Base-by-base conservation (phyloP, 2,113 vertebrate genomes). In the Embiotoca jacksoni region DNA sequence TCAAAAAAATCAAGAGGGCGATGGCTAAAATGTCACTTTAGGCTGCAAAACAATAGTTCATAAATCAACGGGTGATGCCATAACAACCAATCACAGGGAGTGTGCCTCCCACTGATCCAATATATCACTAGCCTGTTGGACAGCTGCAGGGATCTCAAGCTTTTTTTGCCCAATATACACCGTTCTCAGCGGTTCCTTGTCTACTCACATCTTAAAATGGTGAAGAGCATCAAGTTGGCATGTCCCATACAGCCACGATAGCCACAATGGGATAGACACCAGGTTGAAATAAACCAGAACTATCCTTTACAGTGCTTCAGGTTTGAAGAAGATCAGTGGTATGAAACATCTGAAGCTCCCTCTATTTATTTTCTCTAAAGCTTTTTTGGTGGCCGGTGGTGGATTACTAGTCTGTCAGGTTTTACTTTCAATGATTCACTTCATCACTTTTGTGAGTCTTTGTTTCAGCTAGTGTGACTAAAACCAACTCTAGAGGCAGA, bases 381-480 rank as follows among this genome's bases (percentile, higher is more conserved):
- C 49, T 56, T 23, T 23, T 23, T 23, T 1, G 23, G 23, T 23
- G 23, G 23, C 23, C 23, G 1, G 23, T 23, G 23, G 23, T 23
- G 23, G 23, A 23, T 23, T 23, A 23, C 23, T 23, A 23, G 23
- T 23, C 23, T 23, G 23, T 23, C 23, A 23, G 23, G 23, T 78
- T 46, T 58, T 23, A 44, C 16, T 35, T 70, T 67, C 11, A 56
- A 8, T 30, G 15, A 44, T 39, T 58, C 9, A 60, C 15, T 46
- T 64, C 5, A 5, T 23, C 3, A 33, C 31, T 31, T 53, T 14
- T 68, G 11, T 46, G 31, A 60, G 50, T 59, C 50, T 82, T 66
- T 63, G 59, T 69, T 23, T 23, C 23, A 72, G 70, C 3, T 67
- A 6, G 11, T 39, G 36, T 63, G 36, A 53, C 66, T n/a, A 52